Evolutionary conservation across 2,888 invertebrate species (phyloP), one percentile per base, ranked within the genome.

Genomic region (Hirtodrosophila trivittata): DNA sequence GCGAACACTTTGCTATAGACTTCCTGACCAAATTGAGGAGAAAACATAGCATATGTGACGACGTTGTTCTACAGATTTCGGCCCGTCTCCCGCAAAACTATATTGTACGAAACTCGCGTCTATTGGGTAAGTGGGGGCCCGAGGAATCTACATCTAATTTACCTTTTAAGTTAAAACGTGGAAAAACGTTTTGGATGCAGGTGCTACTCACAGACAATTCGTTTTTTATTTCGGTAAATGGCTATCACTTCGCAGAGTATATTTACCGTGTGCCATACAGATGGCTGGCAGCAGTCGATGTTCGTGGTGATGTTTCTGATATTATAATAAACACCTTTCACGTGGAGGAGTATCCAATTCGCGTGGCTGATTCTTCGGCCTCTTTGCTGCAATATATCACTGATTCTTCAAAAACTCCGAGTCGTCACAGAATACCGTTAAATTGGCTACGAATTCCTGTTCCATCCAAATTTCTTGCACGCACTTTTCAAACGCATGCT

Each of bases 21-120:
- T 77, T 82, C 37, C 21, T 65, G 1, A 37, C 51, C 0, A 38
- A 46, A 5, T n/a, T 28, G 5, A 7, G 4, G 7, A 47, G 35
- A n/a, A 12, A 7, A 0, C 3, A 59, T 7, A 4, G 18, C 7
- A 25, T 45, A 1, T 16, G 8, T 8, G 35, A n/a, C n/a, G 94
- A 94, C 75, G 92, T 95, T 21, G 94, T 94, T 0, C 91, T 96
- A 9, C 96, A 96, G 86, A 93, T 97, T 81, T 96, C 95, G 88
- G 94, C 95, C 1, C 93, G 96, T 8, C 89, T 96, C 51, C 94
- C 94, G 47, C 94, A 95, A 81, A 93, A 93, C 55, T 94, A 94
- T 81, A 93, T 96, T 6, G 95, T 96, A 0, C 92, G 96, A 66
- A 97, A 96, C 88, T 92, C 93, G 0, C 92, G 93, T 16, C 83